Evolutionary conservation across 2,888 invertebrate genomes (phyloP).

Genomic region (Eristalis tenax): DNA sequence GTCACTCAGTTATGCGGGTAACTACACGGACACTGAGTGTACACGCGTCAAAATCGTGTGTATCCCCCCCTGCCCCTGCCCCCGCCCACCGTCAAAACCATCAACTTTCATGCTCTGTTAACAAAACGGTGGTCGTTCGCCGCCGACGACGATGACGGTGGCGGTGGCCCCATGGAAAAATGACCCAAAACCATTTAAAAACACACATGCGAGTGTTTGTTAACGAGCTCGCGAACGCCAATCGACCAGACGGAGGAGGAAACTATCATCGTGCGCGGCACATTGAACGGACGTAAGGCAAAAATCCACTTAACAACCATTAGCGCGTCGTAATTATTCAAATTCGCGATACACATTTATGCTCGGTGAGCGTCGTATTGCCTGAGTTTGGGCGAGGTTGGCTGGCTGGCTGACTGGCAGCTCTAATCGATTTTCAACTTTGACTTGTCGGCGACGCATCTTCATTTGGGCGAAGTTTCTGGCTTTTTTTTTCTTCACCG

Average conservation of each 20-base stretch:
- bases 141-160: background rate
- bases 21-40: background rate
- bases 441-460: background rate
- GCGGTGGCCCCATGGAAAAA: conserved; percentile 24
- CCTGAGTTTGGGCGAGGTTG: background rate
- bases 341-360: conserved; percentile 53
- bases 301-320: conserved; percentile 53
- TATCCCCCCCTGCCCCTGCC: background rate
- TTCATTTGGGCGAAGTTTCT: background rate
- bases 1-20: background rate
- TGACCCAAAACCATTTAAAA: conserved; percentile 30
- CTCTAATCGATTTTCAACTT: conserved; percentile 47
- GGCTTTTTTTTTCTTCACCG: background rate
- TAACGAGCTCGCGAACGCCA: background rate
- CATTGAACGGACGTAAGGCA: background rate
- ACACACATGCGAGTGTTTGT: conserved; percentile 4
- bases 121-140: conserved; percentile 23
- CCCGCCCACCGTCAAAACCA: background rate
- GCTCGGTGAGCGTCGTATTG: conserved; percentile 32
- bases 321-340: conserved; percentile 55
- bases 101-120: conserved; percentile 53
- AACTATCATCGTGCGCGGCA: background rate
- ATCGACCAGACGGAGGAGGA: background rate
- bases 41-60: conserved; percentile 14
- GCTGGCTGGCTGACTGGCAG: background rate